phyloP scores from a whole-genome alignment of 2,888 invertebrate species.

The Hybos culiciformis region DNA sequence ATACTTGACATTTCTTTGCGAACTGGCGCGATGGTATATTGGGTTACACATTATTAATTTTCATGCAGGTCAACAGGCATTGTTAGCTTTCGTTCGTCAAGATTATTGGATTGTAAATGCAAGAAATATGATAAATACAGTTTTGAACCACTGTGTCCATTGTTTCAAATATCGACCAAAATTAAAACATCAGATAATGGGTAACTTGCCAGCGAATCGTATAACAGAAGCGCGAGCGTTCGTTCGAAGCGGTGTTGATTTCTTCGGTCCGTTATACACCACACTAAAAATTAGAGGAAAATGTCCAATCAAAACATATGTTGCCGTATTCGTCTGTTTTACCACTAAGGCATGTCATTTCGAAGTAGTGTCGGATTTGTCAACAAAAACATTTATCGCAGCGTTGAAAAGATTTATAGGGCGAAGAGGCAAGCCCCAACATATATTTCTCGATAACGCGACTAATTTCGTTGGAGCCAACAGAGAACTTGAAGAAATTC shows the following conservation, averaged over 20 bases:
- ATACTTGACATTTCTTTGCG: too few species aligned
- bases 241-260: constrained; percentile 3
- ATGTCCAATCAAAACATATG: constrained; percentile 1
- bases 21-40: too few species aligned
- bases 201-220: constrained; percentile 1
- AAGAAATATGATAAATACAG: background rate
- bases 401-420: background rate
- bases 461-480: constrained; percentile 8
- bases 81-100: background rate
- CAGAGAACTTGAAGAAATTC: constrained; percentile 15
- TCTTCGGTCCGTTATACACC: constrained; percentile 12
- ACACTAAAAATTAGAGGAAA: constrained; percentile 2
- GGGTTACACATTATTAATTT: background rate
- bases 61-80: constrained; percentile 1
- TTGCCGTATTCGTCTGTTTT: constrained; percentile 2
- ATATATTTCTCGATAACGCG: background rate
- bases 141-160: background rate
- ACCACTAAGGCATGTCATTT: constrained; percentile 8
- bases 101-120: constrained; percentile 5
- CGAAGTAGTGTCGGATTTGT: constrained; percentile 3
- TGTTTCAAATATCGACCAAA: constrained; percentile 4
- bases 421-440: background rate
- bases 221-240: constrained; percentile 1
- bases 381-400: background rate
- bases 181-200: background rate